Percentiles rank a stretch among this genome's conserved stretches.
These are phyloP conservation scores for Limnephilus rhombicus DNA, from an alignment of 2,888 invertebrate species.

Conservation along the genomic window DNA sequence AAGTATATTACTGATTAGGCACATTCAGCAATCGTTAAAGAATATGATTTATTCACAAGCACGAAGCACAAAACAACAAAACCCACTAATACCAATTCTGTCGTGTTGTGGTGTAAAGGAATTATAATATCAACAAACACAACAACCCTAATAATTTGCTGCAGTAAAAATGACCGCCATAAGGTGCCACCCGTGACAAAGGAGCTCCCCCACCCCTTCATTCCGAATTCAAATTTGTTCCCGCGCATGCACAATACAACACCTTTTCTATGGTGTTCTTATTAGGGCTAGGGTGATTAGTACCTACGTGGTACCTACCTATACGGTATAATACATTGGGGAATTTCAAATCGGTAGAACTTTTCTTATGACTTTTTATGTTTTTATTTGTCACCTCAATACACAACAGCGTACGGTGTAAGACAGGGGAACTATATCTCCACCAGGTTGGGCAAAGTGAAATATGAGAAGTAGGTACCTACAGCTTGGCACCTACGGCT, in stretches of 20 bases:
- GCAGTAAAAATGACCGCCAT: background rate
- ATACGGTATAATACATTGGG: too few species aligned
- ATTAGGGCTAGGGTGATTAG: background rate
- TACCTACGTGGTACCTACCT: background rate
- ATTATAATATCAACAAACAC: background rate
- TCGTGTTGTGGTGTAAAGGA: too few species aligned
- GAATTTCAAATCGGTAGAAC: too few species aligned
- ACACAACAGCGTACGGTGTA: too few species aligned
- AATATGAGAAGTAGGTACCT: too few species aligned
- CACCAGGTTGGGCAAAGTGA: too few species aligned
- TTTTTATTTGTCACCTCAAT: too few species aligned
- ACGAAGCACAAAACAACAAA: background rate
- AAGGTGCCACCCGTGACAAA: background rate
- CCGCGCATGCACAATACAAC: background rate
- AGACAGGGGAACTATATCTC: too few species aligned
- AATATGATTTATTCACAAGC: conserved; percentile 4
- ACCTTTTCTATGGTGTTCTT: background rate
- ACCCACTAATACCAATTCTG: background rate
- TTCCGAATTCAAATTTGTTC: background rate
- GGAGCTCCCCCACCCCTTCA: background rate
- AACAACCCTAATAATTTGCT: background rate
- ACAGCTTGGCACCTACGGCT: too few species aligned
- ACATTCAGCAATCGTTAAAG: background rate
- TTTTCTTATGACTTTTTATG: too few species aligned
- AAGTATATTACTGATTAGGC: background rate